These are phyloP conservation scores for Babylonia areolata DNA, from an alignment of 1,140 invertebrate species.

Conservation along the genomic window DNA sequence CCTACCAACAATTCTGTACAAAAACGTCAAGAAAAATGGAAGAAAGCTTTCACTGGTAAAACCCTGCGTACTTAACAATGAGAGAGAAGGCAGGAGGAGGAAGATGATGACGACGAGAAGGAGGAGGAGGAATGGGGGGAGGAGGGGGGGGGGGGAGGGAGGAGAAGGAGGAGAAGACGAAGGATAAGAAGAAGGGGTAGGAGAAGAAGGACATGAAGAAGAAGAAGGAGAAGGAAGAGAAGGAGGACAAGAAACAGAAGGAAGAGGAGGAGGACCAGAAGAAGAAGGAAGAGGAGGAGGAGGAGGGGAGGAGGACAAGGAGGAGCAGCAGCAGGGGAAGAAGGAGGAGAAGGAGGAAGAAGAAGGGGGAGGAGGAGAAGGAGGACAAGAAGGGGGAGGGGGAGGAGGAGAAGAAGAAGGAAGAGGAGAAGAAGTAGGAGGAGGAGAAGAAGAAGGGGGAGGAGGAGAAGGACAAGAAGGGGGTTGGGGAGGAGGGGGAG, in stretches of 20 bases:
- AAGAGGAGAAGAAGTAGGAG: not conserved
- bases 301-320: not conserved
- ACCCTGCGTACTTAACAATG: no score
- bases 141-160: not conserved
- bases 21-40: no score
- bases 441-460: not conserved
- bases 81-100: not conserved
- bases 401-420: not conserved
- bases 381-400: not conserved
- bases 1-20: no score
- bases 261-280: not conserved
- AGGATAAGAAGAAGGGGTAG: not conserved
- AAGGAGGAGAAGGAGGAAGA: not conserved
- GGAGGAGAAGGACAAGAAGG: not conserved
- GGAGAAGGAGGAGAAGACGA: not conserved
- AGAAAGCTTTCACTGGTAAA: no score
- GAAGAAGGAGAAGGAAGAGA: not conserved
- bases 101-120: not conserved
- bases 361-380: not conserved
- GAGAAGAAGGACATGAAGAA: not conserved
- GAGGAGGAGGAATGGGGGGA: not conserved
- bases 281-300: not conserved
- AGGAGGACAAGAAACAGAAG: not conserved
- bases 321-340: not conserved
- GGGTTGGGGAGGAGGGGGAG: not conserved